These are phyloP conservation scores for Neotragus moschatus DNA, from an alignment of 2,113 vertebrate species.

Conservation along the genomic window DNA sequence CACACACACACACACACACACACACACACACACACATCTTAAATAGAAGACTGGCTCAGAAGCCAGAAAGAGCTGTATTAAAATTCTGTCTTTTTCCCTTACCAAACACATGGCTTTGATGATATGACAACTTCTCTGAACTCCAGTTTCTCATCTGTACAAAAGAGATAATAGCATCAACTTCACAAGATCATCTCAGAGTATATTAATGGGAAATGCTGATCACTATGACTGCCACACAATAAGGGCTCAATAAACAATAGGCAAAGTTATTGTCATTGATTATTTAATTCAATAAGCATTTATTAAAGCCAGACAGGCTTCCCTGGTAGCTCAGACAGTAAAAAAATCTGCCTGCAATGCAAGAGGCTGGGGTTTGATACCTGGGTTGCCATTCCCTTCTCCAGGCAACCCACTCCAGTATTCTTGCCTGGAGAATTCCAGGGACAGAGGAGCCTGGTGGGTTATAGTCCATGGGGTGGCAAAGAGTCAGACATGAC, in stretches of 20 bases:
- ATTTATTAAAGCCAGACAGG: neutral
- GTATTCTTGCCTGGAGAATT: neutral
- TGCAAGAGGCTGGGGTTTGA: neutral
- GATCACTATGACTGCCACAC: neutral
- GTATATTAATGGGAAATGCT: neutral
- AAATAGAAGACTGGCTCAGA: neutral
- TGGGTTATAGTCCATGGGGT: neutral
- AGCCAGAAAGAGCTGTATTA: neutral
- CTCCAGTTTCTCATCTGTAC: neutral
- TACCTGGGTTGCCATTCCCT: neutral
- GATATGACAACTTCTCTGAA: neutral
- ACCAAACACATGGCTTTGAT: neutral
- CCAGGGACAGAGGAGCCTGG: neutral
- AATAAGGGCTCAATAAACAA: neutral
- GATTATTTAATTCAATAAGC: neutral
- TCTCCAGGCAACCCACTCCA: neutral
- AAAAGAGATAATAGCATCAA: neutral
- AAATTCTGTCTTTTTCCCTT: neutral
- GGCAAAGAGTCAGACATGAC: neutral
- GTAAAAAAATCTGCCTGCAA: neutral
- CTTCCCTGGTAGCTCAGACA: neutral
- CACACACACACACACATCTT: fast-evolving
- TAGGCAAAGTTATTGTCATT: neutral
- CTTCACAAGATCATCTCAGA: neutral
- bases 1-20: neutral